A percentile compares a stretch with the other conserved stretches of the same genome.
Conservation (phyloP, 2,797 vertebrate species). For the Ctenopoma multispine region DNA sequence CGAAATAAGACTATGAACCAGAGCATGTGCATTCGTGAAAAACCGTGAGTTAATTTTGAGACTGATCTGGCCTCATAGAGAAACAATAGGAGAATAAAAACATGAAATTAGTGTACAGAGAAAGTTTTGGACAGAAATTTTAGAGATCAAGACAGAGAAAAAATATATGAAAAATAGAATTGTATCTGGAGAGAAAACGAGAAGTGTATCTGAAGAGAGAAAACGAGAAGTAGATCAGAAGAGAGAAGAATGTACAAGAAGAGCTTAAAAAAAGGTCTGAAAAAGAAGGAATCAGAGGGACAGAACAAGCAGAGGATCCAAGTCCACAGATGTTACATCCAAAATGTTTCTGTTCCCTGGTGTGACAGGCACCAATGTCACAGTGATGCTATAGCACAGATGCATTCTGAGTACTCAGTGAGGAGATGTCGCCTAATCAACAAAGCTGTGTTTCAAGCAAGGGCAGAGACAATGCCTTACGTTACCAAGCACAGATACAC, state of each 20-base stretch:
- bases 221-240: too few species aligned
- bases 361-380: slow-evolving; percentile 72
- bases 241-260: background rate
- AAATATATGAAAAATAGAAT: too few species aligned
- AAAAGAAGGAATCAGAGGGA: slow-evolving; percentile 12
- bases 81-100: background rate
- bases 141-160: background rate
- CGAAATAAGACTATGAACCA: too few species aligned
- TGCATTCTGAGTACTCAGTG: slow-evolving; percentile 71
- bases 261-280: background rate
- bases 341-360: slow-evolving; percentile 51
- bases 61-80: too few species aligned
- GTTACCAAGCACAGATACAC: slow-evolving; percentile 18
- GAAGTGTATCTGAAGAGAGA: too few species aligned
- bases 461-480: slow-evolving; percentile 55
- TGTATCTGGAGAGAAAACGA: too few species aligned
- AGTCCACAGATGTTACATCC: slow-evolving; percentile 51
- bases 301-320: slow-evolving; percentile 22
- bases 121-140: background rate
- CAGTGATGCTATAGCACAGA: slow-evolving; percentile 64
- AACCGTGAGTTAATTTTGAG: too few species aligned
- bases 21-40: too few species aligned
- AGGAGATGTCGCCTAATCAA: slow-evolving; percentile 75
- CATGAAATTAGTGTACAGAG: background rate
- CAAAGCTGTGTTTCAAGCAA: slow-evolving; percentile 73